phyloP scores from a whole-genome alignment of 2,797 vertebrate species.

The Gymnodraco acuticeps region DNA sequence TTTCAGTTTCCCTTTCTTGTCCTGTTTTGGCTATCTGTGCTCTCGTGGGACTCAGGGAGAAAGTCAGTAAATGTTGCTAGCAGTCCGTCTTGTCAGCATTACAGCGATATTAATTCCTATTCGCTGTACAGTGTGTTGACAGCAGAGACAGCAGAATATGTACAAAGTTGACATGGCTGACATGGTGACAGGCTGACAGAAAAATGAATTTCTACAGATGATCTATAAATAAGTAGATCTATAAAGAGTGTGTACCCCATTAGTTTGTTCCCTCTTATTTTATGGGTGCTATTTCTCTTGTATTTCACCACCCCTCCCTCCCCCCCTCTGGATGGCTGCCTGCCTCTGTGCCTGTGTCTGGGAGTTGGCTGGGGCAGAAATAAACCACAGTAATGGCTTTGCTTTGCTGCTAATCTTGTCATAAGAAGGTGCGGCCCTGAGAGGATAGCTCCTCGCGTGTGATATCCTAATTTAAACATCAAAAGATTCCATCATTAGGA shows the following conservation, averaged over 20 bases:
- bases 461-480: slow-evolving; percentile 89
- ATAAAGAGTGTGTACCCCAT: slow-evolving; percentile 67
- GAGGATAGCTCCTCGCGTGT: slow-evolving; percentile 81
- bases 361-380: slow-evolving; percentile 77
- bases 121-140: slow-evolving; percentile 56
- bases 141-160: slow-evolving; percentile 69
- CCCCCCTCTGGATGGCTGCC: slow-evolving; percentile 65
- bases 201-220: slow-evolving; percentile 63
- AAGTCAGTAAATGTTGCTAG: slow-evolving; percentile 43
- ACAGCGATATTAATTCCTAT: slow-evolving; percentile 64
- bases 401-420: slow-evolving; percentile 85
- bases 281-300: slow-evolving; percentile 34
- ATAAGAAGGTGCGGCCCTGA: slow-evolving; percentile 82
- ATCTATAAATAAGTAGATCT: slow-evolving; percentile 76
- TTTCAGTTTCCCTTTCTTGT: slow-evolving; percentile 40
- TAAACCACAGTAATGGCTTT: slow-evolving; percentile 83
- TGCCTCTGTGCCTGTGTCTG: slow-evolving; percentile 66
- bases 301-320: slow-evolving; percentile 11
- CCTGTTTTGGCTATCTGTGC: slow-evolving; percentile 20
- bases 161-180: slow-evolving; percentile 71
- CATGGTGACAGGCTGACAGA: slow-evolving; percentile 71
- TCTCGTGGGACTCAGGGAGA: slow-evolving; percentile 55
- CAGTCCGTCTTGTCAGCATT: slow-evolving; percentile 67
- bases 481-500: slow-evolving; percentile 86
- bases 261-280: slow-evolving; percentile 55